Evolutionary conservation across 2,888 invertebrate species (phyloP).

Genomic region (Stenurella melanura): DNA sequence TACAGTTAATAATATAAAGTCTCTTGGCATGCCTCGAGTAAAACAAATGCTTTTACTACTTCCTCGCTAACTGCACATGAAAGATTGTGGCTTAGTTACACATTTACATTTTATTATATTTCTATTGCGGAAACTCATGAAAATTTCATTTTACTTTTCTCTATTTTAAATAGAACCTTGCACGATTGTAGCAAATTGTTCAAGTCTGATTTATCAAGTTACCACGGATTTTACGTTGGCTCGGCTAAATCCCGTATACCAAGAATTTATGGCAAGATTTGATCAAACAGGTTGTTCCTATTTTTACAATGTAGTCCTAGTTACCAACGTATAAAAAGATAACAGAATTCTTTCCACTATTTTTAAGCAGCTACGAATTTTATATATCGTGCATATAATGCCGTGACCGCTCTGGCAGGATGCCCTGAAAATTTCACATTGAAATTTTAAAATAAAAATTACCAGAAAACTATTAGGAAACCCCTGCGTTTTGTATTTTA

Average conservation of each 20-base stretch:
- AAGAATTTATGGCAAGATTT: slow-evolving; percentile 8
- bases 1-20: background rate
- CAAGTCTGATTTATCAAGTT: slow-evolving; percentile 7
- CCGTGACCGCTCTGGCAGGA: slow-evolving; percentile 11
- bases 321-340: slow-evolving; percentile 31
- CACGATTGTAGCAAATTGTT: slow-evolving; percentile 1
- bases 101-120: background rate
- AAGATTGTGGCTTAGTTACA: background rate
- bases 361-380: slow-evolving; percentile 24
- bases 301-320: slow-evolving; percentile 19
- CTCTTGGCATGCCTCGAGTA: background rate
- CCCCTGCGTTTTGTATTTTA: background rate
- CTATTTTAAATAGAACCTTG: background rate
- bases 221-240: background rate
- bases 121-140: background rate
- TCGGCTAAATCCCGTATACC: background rate
- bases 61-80: background rate
- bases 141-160: background rate
- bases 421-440: slow-evolving; percentile 21
- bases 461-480: slow-evolving; percentile 1
- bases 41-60: background rate
- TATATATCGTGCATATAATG: slow-evolving; percentile 18
- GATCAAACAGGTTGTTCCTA: slow-evolving; percentile 21
- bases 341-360: slow-evolving; percentile 22
- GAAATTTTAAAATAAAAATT: slow-evolving; percentile 9